Percentiles rank a stretch among this genome's conserved stretches.
Conservation (phyloP, 2,888 invertebrate species). For the Geotrupes spiniger region DNA sequence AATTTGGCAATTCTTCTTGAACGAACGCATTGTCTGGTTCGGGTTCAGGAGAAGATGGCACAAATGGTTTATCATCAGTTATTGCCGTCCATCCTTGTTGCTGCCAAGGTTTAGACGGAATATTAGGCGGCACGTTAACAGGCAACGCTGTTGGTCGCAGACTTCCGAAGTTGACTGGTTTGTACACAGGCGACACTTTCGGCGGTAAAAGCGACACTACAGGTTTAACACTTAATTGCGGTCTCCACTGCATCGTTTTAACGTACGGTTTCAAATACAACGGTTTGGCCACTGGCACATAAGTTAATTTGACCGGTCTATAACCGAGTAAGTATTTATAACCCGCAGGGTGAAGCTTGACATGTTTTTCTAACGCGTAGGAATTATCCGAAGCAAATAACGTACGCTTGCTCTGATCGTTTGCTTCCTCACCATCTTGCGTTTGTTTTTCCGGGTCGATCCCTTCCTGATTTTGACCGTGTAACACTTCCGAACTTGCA, state of each 20-base stretch:
- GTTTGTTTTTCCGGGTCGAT: conserved; percentile 19
- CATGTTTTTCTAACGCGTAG: conserved; percentile 20
- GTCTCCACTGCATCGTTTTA: conserved; percentile 10
- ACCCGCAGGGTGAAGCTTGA: conserved; percentile 15
- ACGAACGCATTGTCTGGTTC: conserved; percentile 8
- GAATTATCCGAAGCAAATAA: conserved; percentile 14
- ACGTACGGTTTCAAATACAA: conserved; percentile 5
- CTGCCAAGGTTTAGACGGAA: conserved; percentile 16
- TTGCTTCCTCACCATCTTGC: conserved; percentile 11
- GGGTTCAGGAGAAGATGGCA: conserved; percentile 18
- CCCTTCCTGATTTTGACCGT: conserved; percentile 13
- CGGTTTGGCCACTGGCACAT: conserved; percentile 19
- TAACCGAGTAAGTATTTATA: conserved; percentile 20
- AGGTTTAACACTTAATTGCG: conserved; percentile 11
- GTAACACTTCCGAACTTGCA: conserved; percentile 9
- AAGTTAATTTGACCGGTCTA: conserved; percentile 17
- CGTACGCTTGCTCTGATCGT: conserved; percentile 19
- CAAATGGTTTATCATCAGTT: conserved; percentile 12
- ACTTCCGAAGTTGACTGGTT: conserved; percentile 9
- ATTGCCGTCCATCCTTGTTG: conserved; percentile 18
- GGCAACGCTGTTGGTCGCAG: conserved; percentile 8
- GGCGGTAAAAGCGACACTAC: conserved; percentile 18
- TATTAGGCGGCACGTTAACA: conserved; percentile 18
- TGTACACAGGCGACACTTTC: conserved; percentile 17
- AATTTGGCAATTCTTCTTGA: conserved; percentile 1